Percentiles rank a stretch among this genome's conserved stretches.
Conservation (phyloP, 1,140 invertebrate genomes). For the Macrocentrus cingulum region DNA sequence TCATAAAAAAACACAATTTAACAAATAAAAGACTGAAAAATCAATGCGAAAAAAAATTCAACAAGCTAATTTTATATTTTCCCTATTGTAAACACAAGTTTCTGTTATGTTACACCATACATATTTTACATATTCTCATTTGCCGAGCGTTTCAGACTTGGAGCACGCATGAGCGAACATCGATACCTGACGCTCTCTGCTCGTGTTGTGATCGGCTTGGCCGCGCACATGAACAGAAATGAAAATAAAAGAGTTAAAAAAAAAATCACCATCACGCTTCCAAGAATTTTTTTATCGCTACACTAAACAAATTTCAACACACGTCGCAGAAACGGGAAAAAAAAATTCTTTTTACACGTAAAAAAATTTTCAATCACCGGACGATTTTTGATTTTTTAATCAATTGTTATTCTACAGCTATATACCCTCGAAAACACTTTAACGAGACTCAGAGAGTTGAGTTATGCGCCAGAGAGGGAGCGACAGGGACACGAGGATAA, state of each 20-base stretch:
- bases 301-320: no score
- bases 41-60: no score
- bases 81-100: no score
- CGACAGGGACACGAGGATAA: conserved; percentile 11
- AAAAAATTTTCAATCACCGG: neutral
- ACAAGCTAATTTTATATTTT: no score
- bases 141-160: neutral
- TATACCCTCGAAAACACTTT: conserved; percentile 13
- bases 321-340: no score
- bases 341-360: no score
- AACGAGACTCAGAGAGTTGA: conserved; percentile 27
- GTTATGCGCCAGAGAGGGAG: conserved; percentile 18
- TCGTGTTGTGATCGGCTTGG: conserved; percentile 12
- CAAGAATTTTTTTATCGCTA: neutral
- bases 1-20: no score
- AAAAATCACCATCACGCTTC: neutral
- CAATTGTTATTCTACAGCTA: conserved; percentile 3
- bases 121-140: neutral
- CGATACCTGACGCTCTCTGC: conserved; percentile 8
- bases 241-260: neutral
- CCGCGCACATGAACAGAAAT: conserved; percentile 9
- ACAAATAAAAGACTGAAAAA: no score
- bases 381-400: no score
- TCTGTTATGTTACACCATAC: no score
- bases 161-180: neutral